Evolutionary conservation across 1,140 invertebrate genomes (phyloP).

Genomic region (Antheraea pernyi): DNA sequence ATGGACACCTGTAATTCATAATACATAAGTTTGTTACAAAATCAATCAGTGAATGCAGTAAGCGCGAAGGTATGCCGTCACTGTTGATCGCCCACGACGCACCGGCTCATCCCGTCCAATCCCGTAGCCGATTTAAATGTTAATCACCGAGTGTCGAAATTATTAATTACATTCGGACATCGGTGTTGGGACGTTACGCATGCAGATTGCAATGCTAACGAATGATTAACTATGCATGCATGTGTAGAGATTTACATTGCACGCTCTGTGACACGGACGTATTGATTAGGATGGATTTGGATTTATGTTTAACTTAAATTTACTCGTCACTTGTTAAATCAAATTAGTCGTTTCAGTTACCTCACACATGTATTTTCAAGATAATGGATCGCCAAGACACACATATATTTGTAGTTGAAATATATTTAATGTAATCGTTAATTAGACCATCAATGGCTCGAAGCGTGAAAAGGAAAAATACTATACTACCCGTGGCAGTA

Average conservation of each 20-base stretch:
- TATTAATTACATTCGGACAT: constrained; percentile 69
- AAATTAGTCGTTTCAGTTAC: no score
- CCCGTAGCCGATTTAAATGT: constrained; percentile 63
- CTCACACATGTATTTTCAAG: no score
- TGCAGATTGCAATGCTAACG: constrained; percentile 74
- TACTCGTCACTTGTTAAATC: no score
- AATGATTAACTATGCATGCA: constrained; percentile 72
- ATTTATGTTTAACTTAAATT: background rate
- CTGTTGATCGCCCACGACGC: constrained; percentile 12
- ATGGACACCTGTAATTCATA: background rate
- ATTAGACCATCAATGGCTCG: no score
- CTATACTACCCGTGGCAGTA: no score
- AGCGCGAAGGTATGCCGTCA: constrained; percentile 7
- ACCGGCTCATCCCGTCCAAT: constrained; percentile 31
- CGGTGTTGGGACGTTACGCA: constrained; percentile 52
- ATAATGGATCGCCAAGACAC: no score
- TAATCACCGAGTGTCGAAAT: constrained; percentile 72
- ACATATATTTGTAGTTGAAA: no score
- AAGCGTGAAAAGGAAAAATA: no score
- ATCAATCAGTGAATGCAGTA: background rate
- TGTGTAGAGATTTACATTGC: constrained; percentile 42
- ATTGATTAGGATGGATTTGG: constrained; percentile 7
- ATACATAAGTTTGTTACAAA: background rate
- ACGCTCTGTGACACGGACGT: constrained; percentile 17
- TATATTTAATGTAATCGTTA: no score